Percentiles rank a stretch among this genome's conserved stretches.
Evolutionary conservation across 2,797 vertebrate genomes (phyloP).

Genomic region (Tragelaphus oryx): DNA sequence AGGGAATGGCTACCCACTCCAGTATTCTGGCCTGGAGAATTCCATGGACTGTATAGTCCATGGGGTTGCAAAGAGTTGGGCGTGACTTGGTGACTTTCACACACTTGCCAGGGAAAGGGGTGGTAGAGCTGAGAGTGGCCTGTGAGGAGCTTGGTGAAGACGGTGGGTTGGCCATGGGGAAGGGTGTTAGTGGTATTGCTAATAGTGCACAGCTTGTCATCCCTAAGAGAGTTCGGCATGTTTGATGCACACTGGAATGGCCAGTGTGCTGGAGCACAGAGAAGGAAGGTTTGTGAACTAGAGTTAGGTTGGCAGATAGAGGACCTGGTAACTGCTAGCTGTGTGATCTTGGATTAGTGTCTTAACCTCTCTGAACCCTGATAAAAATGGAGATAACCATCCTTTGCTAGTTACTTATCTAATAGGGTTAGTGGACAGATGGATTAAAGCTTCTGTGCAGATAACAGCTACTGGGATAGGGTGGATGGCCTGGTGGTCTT

Average conservation of each 20-base stretch:
- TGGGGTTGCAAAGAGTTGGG: neutral
- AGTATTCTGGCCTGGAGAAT: neutral
- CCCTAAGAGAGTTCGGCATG: neutral
- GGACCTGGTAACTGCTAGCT: neutral
- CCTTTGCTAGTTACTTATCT: neutral
- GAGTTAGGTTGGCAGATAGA: neutral
- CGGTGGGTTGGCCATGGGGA: rapidly evolving
- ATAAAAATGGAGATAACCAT: neutral
- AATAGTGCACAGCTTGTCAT: neutral
- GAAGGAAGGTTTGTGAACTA: neutral
- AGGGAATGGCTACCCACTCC: neutral
- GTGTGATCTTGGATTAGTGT: neutral
- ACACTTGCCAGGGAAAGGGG: neutral
- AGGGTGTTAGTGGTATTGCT: neutral
- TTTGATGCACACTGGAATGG: neutral
- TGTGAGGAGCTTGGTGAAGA: neutral
- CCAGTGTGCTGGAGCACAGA: neutral
- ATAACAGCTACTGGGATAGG: neutral
- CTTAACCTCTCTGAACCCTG: slow-evolving; percentile 19
- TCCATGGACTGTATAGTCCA: neutral
- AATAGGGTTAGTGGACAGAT: neutral
- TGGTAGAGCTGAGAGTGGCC: neutral
- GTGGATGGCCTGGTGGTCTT: neutral
- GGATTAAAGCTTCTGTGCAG: rapidly evolving
- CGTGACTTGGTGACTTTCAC: neutral